Base-by-base conservation (phyloP, 2,797 vertebrate genomes). In the Merluccius polli region DNA sequence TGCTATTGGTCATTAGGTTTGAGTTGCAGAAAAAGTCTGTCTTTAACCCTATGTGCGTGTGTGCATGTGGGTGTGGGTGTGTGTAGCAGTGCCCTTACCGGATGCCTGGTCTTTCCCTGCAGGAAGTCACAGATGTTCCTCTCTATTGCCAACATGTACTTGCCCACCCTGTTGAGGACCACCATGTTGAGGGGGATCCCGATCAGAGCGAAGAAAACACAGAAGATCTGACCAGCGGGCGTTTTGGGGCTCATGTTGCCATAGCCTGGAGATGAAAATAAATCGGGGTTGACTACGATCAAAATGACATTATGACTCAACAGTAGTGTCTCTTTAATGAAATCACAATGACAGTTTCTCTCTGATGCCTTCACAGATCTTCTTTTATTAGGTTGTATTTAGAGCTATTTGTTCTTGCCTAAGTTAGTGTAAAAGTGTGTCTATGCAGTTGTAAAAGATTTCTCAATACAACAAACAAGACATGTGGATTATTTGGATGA, bases 131-230 rank as follows among this genome's bases (percentile, higher is more conserved):
- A 93, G 3, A 94, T 91, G 18, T 36, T 89, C 77, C 95, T 93
- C 77, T 95, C 95, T 0, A 94, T 89, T 7, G 63, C 88, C 0
- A 96, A 90, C 95, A 98, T 97, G 87, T 95, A 94, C 77, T 95
- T 94, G 30, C 97, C 96, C 71, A 98, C 95, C 78, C 93, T 91
- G 8, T 95, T 97, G 76, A 98, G 92, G 76, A 98, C 92, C 38
- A 97, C 87, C 65, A 99, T 78, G 81, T 98, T 97, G 73, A 98
- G 91, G 0, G 97, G 97, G 80, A 98, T 98, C 4, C 97, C 96
- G 83, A 98, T 91, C 0, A 98, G 86, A 0, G 96, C 96, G 63
- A 97, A 98, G 86, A 97, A 86, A 68, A 97, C 93, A 65, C 97
- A 98, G 90, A 98, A 97, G 84, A 98, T 93, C 83, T 95, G 94